Conservation (phyloP, 2,888 invertebrate genomes). For the Eretmocerus hayati region DNA sequence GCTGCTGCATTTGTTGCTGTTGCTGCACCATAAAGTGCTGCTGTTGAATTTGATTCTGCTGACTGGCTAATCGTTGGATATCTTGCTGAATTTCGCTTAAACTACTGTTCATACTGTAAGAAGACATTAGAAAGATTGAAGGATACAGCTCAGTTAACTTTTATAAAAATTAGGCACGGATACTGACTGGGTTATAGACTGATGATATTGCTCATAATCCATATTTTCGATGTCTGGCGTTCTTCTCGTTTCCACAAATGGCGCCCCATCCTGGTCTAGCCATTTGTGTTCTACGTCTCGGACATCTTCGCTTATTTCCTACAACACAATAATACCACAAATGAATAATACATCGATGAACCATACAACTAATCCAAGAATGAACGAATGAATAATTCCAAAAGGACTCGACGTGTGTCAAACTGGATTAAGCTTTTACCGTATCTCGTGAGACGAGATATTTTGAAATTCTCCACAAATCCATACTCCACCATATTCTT, state of each 20-base stretch:
- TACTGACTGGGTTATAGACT: slow-evolving; percentile 73
- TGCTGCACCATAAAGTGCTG: slow-evolving; percentile 55
- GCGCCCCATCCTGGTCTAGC: slow-evolving; percentile 55
- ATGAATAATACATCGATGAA: too few relatives aligned
- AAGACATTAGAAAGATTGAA: background rate
- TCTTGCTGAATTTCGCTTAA: slow-evolving; percentile 91
- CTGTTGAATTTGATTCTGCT: slow-evolving; percentile 69
- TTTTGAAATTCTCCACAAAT: too few relatives aligned
- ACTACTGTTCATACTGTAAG: slow-evolving; percentile 78
- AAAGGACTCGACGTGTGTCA: too few relatives aligned
- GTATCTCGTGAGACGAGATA: too few relatives aligned
- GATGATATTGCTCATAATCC: slow-evolving; percentile 76
- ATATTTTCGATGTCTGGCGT: slow-evolving; percentile 74
- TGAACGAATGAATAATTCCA: too few relatives aligned
- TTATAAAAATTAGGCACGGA: background rate
- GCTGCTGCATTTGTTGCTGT: slow-evolving; percentile 53
- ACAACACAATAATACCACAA: slow-evolving; percentile 10
- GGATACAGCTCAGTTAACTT: background rate
- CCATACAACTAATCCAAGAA: too few relatives aligned
- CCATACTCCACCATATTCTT: too few relatives aligned
- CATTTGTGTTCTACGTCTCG: slow-evolving; percentile 59
- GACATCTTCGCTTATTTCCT: slow-evolving; percentile 58
- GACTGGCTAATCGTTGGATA: slow-evolving; percentile 80
- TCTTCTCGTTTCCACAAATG: slow-evolving; percentile 59
- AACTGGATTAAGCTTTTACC: too few relatives aligned